Percentiles rank a stretch among this genome's conserved stretches.
Conservation (phyloP, 2,888 invertebrate genomes). For the Lydus trimaculatus region DNA sequence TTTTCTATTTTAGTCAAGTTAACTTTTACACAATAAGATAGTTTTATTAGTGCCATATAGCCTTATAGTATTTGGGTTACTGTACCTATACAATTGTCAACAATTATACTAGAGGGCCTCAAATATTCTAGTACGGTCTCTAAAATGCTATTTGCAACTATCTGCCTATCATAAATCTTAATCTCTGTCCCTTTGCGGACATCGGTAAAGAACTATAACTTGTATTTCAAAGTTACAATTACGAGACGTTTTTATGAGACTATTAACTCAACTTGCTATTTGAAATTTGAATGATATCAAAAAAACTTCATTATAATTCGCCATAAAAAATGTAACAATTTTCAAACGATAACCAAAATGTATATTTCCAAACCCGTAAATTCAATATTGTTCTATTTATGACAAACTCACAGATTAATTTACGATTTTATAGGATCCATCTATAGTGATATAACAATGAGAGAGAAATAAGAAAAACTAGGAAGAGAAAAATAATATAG, state of each 20-base stretch:
- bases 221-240: neutral
- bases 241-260: neutral
- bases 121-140: too few relatives aligned
- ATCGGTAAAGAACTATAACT: neutral
- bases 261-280: neutral
- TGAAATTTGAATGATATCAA: neutral
- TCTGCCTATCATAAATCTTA: too few relatives aligned
- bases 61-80: too few relatives aligned
- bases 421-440: neutral
- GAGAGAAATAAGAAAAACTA: neutral
- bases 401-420: neutral
- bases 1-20: too few relatives aligned
- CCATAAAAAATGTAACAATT: slow-evolving; percentile 4
- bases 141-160: too few relatives aligned
- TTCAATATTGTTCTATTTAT: neutral
- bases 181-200: too few relatives aligned
- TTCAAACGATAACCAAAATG: neutral
- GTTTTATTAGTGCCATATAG: too few relatives aligned
- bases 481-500: neutral
- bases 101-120: too few relatives aligned
- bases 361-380: neutral
- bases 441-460: neutral
- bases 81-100: too few relatives aligned
- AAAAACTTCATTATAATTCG: neutral
- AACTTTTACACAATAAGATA: too few relatives aligned